These are phyloP conservation scores for fruit fly (Drosophila melanogaster) DNA, from an alignment of 1,140 invertebrate genomes.

Conservation along the genomic window Release_6_plus_ISO1_MT NT_037436.4:8169501-8170000, in stretches of 20 bases:
- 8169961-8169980: slow-evolving; percentile 36
- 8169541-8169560: slow-evolving; percentile 22
- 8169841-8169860: slow-evolving; percentile 25
- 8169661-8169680: too few relatives aligned
- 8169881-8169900: slow-evolving; percentile 2
- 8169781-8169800: slow-evolving; percentile 57
- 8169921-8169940: slow-evolving; percentile 33
- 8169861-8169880: background rate
- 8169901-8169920: slow-evolving; percentile 53
- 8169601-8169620: slow-evolving; percentile 1
- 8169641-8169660: too few relatives aligned
- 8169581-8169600: background rate
- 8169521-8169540: slow-evolving; percentile 28
- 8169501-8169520: slow-evolving; percentile 25
- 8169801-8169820: slow-evolving; percentile 15
- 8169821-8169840: slow-evolving; percentile 17
- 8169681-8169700: too few relatives aligned
- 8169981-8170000: slow-evolving; percentile 37
- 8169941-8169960: slow-evolving; percentile 50
- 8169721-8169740: slow-evolving; percentile 3
- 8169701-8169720: background rate
- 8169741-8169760: slow-evolving; percentile 2
- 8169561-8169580: slow-evolving; percentile 39
- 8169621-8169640: slow-evolving; percentile 6
- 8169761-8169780: slow-evolving; percentile 9